Percentiles rank a stretch among this genome's conserved stretches.
phyloP scores from a whole-genome alignment of 2,113 vertebrate genomes.

The Pomatorhinus ruficollis region DNA sequence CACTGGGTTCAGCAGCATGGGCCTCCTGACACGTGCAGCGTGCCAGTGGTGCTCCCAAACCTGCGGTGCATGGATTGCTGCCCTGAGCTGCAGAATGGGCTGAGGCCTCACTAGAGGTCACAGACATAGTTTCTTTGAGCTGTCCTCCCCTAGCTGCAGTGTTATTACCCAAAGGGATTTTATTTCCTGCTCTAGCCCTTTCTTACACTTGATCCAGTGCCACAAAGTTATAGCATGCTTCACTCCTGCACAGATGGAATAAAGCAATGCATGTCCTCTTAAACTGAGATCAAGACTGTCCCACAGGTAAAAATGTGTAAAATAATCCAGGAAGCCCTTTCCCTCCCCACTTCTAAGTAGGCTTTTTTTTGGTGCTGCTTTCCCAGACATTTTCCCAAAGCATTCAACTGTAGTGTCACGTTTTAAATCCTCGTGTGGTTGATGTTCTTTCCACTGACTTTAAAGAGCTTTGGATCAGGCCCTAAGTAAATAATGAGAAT shows the following conservation, averaged over 20 bases:
- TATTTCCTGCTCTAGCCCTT: background rate
- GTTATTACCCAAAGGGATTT: background rate
- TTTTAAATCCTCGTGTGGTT: background rate
- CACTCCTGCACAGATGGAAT: background rate
- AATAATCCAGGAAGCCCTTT: background rate
- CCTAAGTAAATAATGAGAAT: slow-evolving; percentile 51
- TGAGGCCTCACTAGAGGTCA: background rate
- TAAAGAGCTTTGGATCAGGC: slow-evolving; percentile 15
- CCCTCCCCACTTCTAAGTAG: background rate
- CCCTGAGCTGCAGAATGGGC: background rate
- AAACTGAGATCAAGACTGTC: background rate
- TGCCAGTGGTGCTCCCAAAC: fast-evolving
- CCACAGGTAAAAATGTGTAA: background rate
- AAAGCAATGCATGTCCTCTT: background rate
- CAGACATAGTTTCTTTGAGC: background rate
- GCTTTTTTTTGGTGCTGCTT: background rate
- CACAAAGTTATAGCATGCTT: background rate
- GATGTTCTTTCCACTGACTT: slow-evolving; percentile 11
- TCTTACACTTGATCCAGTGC: background rate
- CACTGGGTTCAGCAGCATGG: fast-evolving
- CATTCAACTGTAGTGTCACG: background rate
- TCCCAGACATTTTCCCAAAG: background rate
- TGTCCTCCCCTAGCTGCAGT: background rate
- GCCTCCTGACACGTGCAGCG: fast-evolving
- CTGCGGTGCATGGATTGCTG: fast-evolving